phyloP scores from a whole-genome alignment of 2,797 vertebrate genomes.

The Myotis findleyi region DNA sequence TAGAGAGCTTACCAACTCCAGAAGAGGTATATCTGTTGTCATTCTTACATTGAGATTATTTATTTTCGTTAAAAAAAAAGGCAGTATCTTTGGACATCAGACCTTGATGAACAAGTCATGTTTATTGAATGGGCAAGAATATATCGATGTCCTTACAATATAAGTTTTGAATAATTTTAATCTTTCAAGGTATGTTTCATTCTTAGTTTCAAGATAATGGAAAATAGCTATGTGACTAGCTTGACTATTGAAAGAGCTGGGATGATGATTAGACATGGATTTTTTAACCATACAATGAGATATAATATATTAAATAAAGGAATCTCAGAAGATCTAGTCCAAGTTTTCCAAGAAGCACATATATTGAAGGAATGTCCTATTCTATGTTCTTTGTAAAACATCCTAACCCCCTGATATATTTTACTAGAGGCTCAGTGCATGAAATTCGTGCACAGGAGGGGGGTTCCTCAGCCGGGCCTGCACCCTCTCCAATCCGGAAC shows the following conservation, averaged over 20 bases:
- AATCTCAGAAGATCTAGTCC: not conserved
- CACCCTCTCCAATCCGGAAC: too few relatives aligned
- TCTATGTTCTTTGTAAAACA: not conserved
- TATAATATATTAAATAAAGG: not conserved
- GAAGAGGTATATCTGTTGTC: not conserved
- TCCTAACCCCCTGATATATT: not conserved
- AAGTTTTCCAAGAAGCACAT: not conserved
- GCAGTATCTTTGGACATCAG: not conserved
- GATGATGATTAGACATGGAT: not conserved
- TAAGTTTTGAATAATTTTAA: not conserved
- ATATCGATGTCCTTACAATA: not conserved
- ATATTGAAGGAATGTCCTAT: not conserved
- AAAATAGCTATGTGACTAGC: not conserved
- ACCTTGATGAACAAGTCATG: not conserved
- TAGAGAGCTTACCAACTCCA: not conserved
- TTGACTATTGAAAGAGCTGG: not conserved
- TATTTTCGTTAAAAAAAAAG: not conserved
- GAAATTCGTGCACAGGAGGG: too few relatives aligned
- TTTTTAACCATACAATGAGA: not conserved
- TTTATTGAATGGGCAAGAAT: not conserved
- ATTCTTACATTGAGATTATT: not conserved
- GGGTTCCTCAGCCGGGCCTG: too few relatives aligned
- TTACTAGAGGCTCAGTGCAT: too few relatives aligned
- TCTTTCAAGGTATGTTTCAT: not conserved
- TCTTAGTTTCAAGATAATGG: not conserved